Conservation (phyloP, 2,888 invertebrate species). For the Smittia sp. region DNA sequence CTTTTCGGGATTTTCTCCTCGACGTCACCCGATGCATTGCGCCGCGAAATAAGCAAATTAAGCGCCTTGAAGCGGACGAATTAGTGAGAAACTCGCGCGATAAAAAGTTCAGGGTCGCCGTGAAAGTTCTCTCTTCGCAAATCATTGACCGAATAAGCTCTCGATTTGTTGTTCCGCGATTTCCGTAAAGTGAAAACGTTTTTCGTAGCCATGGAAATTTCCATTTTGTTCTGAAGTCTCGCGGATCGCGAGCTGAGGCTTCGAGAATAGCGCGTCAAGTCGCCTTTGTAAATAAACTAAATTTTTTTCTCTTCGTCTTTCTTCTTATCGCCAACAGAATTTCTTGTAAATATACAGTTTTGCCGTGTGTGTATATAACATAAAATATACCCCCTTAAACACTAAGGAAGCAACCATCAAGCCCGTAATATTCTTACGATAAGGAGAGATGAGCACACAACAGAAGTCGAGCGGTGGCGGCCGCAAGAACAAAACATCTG, state of each 20-base stretch:
- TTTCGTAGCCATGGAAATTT: constrained; percentile 37
- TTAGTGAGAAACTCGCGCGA: background rate
- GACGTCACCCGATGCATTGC: background rate
- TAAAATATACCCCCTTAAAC: constrained; percentile 28
- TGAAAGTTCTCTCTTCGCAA: too few relatives aligned
- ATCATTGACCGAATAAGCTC: too few relatives aligned
- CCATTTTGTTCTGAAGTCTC: background rate
- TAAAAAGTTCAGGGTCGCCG: constrained; percentile 19
- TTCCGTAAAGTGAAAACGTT: constrained; percentile 3
- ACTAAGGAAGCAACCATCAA: constrained; percentile 3
- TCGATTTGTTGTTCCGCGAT: constrained; percentile 18
- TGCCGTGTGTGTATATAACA: constrained; percentile 41
- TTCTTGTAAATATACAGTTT: constrained; percentile 41
- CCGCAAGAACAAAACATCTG: constrained; percentile 44
- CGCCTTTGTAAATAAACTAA: constrained; percentile 14
- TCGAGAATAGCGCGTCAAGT: background rate
- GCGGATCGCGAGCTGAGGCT: background rate
- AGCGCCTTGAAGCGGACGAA: background rate
- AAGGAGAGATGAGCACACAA: constrained; percentile 53
- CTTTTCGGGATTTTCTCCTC: background rate
- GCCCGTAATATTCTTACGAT: background rate
- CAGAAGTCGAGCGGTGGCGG: constrained; percentile 52
- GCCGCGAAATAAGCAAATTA: background rate
- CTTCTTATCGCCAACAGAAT: constrained; percentile 13
- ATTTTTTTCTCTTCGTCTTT: background rate